Evolutionary conservation across 2,888 invertebrate species (phyloP), one percentile per base, ranked within the genome.

Genomic region (Steinernema hermaphroditum): DNA sequence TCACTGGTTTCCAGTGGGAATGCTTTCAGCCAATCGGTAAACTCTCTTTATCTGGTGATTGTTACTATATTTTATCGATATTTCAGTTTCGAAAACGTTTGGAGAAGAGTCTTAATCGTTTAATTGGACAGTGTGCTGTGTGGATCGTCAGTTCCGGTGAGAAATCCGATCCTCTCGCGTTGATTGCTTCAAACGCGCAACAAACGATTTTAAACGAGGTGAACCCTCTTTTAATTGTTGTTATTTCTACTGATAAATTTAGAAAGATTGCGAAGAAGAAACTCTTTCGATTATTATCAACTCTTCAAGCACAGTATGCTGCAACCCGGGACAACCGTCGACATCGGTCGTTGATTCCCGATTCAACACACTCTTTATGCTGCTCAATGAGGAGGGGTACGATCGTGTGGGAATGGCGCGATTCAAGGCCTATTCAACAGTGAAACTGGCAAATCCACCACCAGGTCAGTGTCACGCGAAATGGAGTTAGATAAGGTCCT

Each of bases 401-500:
- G 54, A 27, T 24, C 24, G 2, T 14, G 24, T 54, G 2, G 54
- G 22, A 14, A 54, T 54, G 54, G 54, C 54, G 6, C 54, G 54
- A 8, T 54, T 54, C 54, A 54, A 54, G 27, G 54, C 54, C 8
- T 54, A 54, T 9, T 62, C 79, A 0, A 77, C 79, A 0, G 78
- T 82, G n/a, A 80, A 82, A 75, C 71, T 83, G 32, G 78, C 82
- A 9, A 82, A 80, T 74, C 83, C 83, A 9, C 83, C 83, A 8
- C 83, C 83, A 69, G 82, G 82, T 78, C 41, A 44, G 41, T 6
- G n/a, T n/a, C n/a, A n/a, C n/a, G n/a, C n/a, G n/a, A n/a, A n/a
- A n/a, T n/a, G n/a, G n/a, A n/a, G n/a, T n/a, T n/a, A n/a, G n/a
- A n/a, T n/a, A n/a, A n/a, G n/a, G n/a, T n/a, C n/a, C n/a, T n/a